These are phyloP conservation scores for Ceuthmochares aereus DNA, from an alignment of 2,113 vertebrate genomes.

Conservation along the genomic window DNA sequence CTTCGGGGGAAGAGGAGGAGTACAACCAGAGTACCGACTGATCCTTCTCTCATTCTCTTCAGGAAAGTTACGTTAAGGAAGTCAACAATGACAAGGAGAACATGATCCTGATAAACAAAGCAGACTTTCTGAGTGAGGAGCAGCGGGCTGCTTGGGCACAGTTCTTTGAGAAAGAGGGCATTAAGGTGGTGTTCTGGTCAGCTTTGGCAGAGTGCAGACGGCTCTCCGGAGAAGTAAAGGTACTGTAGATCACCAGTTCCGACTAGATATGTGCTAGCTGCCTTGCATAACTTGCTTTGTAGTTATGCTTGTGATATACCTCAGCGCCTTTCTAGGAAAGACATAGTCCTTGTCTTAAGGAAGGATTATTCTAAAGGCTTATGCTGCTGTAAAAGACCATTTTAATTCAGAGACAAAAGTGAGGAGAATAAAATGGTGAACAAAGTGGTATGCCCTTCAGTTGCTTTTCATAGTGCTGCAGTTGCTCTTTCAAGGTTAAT, in stretches of 20 bases:
- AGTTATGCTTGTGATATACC: not conserved
- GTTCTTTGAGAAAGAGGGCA: constrained; percentile 86
- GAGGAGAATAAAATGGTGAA: not conserved
- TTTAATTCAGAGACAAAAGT: not conserved
- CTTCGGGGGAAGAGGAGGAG: not conserved
- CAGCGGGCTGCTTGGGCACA: constrained; percentile 89
- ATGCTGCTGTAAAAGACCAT: not conserved
- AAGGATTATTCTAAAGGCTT: not conserved
- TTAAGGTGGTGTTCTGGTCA: constrained; percentile 95
- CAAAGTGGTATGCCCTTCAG: accelerated
- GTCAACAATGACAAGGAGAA: constrained; percentile 87
- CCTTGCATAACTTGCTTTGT: not conserved
- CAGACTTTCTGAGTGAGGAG: constrained; percentile 87
- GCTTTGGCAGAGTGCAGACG: constrained; percentile 85
- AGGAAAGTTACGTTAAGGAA: constrained; percentile 93
- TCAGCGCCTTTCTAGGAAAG: not conserved
- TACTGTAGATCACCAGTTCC: constrained; percentile 24
- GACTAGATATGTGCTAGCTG: not conserved
- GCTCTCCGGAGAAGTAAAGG: constrained; percentile 81
- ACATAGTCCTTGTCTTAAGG: not conserved
- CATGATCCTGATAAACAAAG: constrained; percentile 94
- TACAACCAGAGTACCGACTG: not conserved
- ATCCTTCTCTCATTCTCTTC: not conserved
- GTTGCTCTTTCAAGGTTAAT: not conserved
- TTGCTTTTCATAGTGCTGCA: not conserved